Evolutionary conservation across 1,140 invertebrate genomes (phyloP).

Genomic region (Hylyphantes graminicola): DNA sequence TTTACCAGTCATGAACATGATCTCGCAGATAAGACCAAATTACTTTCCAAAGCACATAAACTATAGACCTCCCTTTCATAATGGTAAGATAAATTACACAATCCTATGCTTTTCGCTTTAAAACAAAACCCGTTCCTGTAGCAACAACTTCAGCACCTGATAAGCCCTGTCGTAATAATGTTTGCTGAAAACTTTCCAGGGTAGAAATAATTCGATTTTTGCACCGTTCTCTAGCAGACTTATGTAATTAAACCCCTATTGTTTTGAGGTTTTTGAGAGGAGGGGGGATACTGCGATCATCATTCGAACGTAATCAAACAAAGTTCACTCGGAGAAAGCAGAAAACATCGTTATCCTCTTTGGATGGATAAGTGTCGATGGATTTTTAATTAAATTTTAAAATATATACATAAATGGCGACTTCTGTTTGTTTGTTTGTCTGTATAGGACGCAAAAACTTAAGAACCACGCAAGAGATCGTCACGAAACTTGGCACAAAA

Average conservation of each 20-base stretch:
- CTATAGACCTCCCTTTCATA: neutral
- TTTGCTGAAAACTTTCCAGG: neutral
- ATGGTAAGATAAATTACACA: constrained; percentile 39
- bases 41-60: neutral
- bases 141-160: neutral
- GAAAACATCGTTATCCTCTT: no score
- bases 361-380: no score
- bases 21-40: constrained; percentile 10
- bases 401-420: no score
- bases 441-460: no score
- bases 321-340: no score
- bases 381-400: no score
- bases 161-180: neutral
- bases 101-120: constrained; percentile 16
- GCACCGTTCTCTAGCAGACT: neutral
- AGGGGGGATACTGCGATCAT: constrained; percentile 3
- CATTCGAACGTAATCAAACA: neutral
- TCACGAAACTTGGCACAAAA: no score
- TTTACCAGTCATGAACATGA: constrained; percentile 15
- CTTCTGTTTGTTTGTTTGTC: no score
- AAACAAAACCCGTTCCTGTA: constrained; percentile 28
- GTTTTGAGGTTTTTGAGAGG: neutral
- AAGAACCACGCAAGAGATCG: no score
- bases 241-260: constrained; percentile 20
- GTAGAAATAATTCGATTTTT: constrained; percentile 29